Evolutionary conservation across 2,888 invertebrate genomes (phyloP), one percentile per base, ranked within the genome.

Genomic region (Oeneis ivallda): DNA sequence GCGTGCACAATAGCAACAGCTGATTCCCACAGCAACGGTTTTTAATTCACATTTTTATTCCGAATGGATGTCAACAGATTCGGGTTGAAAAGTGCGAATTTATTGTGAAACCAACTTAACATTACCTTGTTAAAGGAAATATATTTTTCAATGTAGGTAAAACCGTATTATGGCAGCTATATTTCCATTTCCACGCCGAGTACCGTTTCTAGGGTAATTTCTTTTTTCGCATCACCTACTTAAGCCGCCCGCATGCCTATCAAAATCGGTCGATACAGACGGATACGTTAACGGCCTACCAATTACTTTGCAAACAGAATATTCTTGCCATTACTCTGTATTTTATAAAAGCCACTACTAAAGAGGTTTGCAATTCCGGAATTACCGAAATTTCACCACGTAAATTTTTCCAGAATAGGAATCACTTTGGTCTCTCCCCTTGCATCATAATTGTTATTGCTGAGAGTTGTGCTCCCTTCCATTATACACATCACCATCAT

Each of bases 1-100:
- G 74, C 75, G 77, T 79, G 76, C 79, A 80, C 78, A 78, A 82
- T 79, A 64, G 72, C 71, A 84, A 87, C 89, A 90, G 89, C 89
- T 89, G 89, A 88, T 88, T 85, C 81, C 69, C 76, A 80, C 73
- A 77, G 82, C 86, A 88, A 89, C 89, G 87, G 89, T 85, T 84
- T 82, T 61, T 76, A 66, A 75, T 72, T 66, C 66, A 67, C 63
- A 67, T 66, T 68, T 70, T 70, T 70, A 70, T 66, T 58, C 60
- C 61, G 61, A 61, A 67, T 68, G 63, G 58, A 68, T 68, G 70
- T 70, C 67, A 65, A 70, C 65, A 67, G 65, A 59, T 69, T 67
- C 69, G 62, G 53, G 67, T 65, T 62, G 67, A 69, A 67, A 65
- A 69, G 71, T 66, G 70, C 66, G 66, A 71, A 61, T 68, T 65